Base-by-base conservation (phyloP, 2,888 invertebrate species). In the Oligia latruncula region DNA sequence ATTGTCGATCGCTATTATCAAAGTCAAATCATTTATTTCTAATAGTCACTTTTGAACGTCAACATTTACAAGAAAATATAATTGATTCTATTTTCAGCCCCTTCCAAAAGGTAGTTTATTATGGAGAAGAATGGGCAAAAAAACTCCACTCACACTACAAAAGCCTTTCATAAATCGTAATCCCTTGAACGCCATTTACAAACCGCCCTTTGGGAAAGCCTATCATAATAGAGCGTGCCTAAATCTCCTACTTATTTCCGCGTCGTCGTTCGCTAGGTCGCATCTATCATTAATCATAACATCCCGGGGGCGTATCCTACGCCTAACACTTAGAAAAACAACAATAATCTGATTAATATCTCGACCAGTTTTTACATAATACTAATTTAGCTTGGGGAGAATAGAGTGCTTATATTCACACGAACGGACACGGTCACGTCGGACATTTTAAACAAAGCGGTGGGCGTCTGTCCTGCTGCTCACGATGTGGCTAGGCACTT, bases 251-350 rank as follows among this genome's bases (percentile, higher is more conserved):
- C 40, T 52, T n/a, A 60, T 29, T 64, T 58, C 35, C 23, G 20
- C 17, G 9, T n/a, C 15, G 6, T 9, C 29, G 29, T 29, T 29
- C 29, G 29, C 29, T 29, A 29, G 29, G 29, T 4, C 17, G 17
- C 9, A 4, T 11, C 40, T 46, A 67, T 40, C 71, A 72, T 79
- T 64, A 60, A 74, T 83, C 79, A 83, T 67, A 65, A 43, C 52
- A 55, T 52, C 35, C 40, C 23, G 68, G n/a, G 55, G 74, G 46
- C 68, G 79, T 79, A 46, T 2, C 4, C 29, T 20, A 46, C 46
- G 67, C 79, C 79, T 62, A 64, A 67, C 71, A 46, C 78, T 83
- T 71, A n/a, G 46, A 49, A 82, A 79, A 74, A 52, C 49, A 74
- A 72, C 71, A 60, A 68, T 75, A 64, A 74, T 83, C 58, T 17